Base-by-base conservation (phyloP, 2,888 invertebrate genomes). In the Tholera decimalis region DNA sequence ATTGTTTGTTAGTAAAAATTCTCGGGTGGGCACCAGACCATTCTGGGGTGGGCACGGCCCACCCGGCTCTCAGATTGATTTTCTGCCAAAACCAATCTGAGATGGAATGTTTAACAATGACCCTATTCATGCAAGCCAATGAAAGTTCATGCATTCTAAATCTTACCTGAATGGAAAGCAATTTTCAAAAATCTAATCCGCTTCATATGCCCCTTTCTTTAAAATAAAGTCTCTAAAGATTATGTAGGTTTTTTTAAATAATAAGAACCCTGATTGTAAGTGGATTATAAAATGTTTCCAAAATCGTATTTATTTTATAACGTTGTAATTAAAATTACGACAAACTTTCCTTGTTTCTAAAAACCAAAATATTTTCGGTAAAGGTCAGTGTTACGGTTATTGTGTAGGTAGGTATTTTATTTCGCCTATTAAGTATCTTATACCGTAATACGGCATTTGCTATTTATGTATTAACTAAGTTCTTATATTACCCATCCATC, bases 161-260 rank as follows among this genome's bases (percentile, higher is more conserved):
- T 49, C 33, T 7, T 35, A 24, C 2, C 24, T 22, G 11, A 28
- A 18, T 20, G 24, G 37, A 56, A 43, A 54, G 24, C 20, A 49
- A 49, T 73, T 54, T 73, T 7, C 26, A 30, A 44, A 56, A 69
- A 61, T 67, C 41, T n/a, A 50, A 69, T 39, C 13, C n/a, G 4
- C 20, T 71, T 26, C 35, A 7, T 37, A 33, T 35, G 22, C 18
- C 43, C 35, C 35, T 37, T 15, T 66, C 54, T 54, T 22, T 0
- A 26, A 33, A 50, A 35, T 58, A 1, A 44, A 55, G n/a, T 24
- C 35, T 44, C 5, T 50, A 2, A 20, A 54, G 6, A 28, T 44
- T 35, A 49, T 39, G n/a, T n/a, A n/a, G n/a, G n/a, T 54, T 30
- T 50, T 58, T 54, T n/a, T 35, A 28, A 74, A 44, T 54, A 37